Evolutionary conservation across 2,113 vertebrate species (phyloP).

Genomic region (Panthera tigris): DNA sequence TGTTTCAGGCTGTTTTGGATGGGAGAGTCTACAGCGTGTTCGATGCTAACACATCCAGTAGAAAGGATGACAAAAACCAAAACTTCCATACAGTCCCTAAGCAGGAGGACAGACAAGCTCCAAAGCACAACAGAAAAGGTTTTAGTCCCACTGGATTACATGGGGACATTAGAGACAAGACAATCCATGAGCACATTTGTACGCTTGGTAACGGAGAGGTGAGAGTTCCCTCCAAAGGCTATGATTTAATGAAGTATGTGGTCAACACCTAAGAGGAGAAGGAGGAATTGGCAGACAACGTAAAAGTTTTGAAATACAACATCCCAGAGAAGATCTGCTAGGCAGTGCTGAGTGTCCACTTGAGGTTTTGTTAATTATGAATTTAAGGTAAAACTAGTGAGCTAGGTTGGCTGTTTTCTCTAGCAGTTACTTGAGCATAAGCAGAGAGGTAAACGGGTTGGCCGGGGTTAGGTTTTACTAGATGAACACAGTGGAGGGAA

Average conservation of each 20-base stretch:
- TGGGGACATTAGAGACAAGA: background rate
- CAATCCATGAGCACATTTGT: accelerated
- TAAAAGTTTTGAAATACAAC: background rate
- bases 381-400: background rate
- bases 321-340: background rate
- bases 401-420: background rate
- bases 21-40: background rate
- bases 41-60: background rate
- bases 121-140: background rate
- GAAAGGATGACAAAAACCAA: background rate
- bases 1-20: background rate
- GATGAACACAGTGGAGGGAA: background rate
- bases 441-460: background rate
- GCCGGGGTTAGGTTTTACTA: background rate
- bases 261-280: background rate
- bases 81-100: background rate
- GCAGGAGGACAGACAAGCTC: background rate
- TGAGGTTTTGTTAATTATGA: background rate
- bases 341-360: background rate
- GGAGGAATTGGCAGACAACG: background rate
- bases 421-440: background rate
- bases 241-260: background rate
- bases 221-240: background rate
- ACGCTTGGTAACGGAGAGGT: background rate
- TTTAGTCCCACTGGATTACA: background rate